Conservation (phyloP, 2,888 invertebrate species). For the Oasisia sp. region DNA sequence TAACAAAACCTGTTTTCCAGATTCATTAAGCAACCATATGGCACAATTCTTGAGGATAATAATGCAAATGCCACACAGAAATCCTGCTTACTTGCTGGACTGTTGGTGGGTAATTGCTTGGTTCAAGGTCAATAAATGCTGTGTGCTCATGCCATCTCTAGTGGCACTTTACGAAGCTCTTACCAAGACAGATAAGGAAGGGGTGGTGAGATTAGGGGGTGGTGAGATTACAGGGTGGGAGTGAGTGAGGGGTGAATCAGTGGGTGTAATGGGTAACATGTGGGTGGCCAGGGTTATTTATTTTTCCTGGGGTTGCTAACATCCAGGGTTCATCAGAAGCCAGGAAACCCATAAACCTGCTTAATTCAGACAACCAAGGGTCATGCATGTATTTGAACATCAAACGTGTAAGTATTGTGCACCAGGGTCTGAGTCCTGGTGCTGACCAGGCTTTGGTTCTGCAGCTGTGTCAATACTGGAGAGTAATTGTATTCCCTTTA, state of each 20-base stretch:
- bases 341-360: too few relatives aligned
- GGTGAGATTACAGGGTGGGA: neutral
- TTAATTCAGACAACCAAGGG: too few relatives aligned
- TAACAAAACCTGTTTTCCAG: neutral
- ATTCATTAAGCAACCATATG: neutral
- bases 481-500: too few relatives aligned
- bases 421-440: too few relatives aligned
- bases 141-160: neutral
- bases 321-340: neutral
- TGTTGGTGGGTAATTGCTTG: neutral
- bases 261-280: neutral
- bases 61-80: neutral
- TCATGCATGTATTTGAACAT: too few relatives aligned
- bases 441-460: too few relatives aligned
- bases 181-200: neutral
- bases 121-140: neutral
- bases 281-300: neutral
- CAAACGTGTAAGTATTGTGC: too few relatives aligned
- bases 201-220: neutral
- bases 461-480: too few relatives aligned
- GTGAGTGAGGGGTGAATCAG: neutral
- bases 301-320: neutral
- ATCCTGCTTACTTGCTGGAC: neutral
- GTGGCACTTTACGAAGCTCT: neutral
- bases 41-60: neutral